Conservation (phyloP, 2,797 vertebrate species). For the Cheirogaleus major region DNA sequence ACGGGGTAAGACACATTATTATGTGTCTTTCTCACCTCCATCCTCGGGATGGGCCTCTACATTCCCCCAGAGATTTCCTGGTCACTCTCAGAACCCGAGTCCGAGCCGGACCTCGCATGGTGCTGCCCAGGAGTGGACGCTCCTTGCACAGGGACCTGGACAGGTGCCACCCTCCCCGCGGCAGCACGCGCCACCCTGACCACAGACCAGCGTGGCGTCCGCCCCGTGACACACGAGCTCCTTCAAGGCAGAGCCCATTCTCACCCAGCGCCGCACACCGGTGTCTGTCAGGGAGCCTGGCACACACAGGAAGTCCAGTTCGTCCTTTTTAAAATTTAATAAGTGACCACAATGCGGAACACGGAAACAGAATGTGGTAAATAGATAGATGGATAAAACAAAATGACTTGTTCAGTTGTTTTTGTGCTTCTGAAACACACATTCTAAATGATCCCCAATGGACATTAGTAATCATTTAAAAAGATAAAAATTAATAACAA, state of each 20-base stretch:
- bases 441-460: background rate
- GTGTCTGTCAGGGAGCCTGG: no score
- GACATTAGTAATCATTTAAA: background rate
- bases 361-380: background rate
- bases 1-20: background rate
- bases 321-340: background rate
- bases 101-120: fast-evolving
- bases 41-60: background rate
- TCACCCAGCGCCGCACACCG: fast-evolving
- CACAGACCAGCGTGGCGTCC: fast-evolving
- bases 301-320: background rate
- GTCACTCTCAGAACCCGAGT: background rate
- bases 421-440: background rate
- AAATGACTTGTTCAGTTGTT: background rate
- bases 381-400: background rate
- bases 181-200: background rate
- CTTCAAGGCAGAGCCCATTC: background rate
- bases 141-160: no score
- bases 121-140: background rate
- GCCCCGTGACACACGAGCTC: background rate
- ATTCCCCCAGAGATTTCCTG: background rate
- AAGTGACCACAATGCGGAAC: background rate
- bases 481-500: background rate
- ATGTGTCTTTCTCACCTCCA: background rate
- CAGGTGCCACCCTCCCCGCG: background rate